Evolutionary conservation across 2,113 vertebrate species (phyloP).

Genomic region (Gallinago media): DNA sequence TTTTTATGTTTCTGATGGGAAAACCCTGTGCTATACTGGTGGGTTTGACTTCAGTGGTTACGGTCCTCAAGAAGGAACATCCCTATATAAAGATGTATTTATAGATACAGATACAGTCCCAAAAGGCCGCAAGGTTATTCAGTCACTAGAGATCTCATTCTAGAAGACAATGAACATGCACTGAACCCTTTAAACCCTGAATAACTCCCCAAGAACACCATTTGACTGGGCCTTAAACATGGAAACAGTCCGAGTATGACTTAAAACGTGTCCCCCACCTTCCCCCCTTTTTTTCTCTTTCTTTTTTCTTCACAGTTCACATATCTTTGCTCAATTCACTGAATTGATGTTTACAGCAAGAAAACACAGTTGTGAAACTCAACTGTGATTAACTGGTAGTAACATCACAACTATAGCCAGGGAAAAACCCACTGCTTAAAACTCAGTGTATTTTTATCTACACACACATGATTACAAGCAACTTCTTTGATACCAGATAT

Average conservation of each 20-base stretch:
- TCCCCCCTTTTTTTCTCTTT: accelerated
- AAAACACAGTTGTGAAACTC: slow-evolving; percentile 14
- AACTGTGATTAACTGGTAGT: slow-evolving; percentile 48
- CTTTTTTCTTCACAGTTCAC: background rate
- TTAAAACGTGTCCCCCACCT: background rate
- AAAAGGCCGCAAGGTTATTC: background rate
- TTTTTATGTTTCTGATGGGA: background rate
- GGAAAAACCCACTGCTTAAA: background rate
- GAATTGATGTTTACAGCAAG: background rate
- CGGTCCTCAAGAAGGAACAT: background rate
- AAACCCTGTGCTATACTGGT: background rate
- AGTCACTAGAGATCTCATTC: background rate
- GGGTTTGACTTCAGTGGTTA: background rate
- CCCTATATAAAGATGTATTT: background rate
- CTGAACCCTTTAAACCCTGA: background rate
- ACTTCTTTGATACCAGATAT: slow-evolving; percentile 2
- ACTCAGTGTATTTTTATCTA: slow-evolving; percentile 47
- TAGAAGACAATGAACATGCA: background rate
- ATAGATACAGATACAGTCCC: background rate
- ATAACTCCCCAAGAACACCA: background rate
- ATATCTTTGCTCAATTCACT: slow-evolving; percentile 8
- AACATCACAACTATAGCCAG: slow-evolving; percentile 15
- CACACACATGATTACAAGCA: slow-evolving; percentile 3
- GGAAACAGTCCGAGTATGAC: background rate
- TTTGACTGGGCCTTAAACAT: background rate